Percentiles rank a stretch among this genome's conserved stretches.
These are phyloP conservation scores for Drosophila paulistorum DNA, from an alignment of 1,140 invertebrate species.

Conservation along the genomic window DNA sequence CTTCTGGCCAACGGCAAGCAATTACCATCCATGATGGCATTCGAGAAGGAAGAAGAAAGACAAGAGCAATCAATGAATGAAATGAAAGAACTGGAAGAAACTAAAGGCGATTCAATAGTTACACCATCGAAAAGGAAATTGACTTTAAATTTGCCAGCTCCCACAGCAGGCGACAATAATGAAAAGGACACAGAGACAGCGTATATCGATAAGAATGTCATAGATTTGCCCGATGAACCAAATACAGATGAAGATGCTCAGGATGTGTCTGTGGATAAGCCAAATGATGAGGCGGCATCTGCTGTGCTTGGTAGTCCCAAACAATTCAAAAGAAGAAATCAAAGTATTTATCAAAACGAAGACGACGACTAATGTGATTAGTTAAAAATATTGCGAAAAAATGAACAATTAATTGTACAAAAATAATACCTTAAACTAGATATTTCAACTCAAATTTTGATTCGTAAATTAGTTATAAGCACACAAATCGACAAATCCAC, in stretches of 20 bases:
- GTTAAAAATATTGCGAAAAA: not conserved
- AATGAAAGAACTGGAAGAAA: not conserved
- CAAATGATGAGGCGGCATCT: not conserved
- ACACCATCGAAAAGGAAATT: constrained; percentile 53
- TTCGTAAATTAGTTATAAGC: not conserved
- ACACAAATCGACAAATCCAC: too few relatives aligned
- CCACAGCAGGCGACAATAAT: constrained; percentile 4
- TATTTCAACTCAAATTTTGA: not conserved
- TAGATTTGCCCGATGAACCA: constrained; percentile 38
- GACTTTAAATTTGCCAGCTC: constrained; percentile 53
- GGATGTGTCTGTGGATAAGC: not conserved
- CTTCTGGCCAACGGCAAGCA: constrained; percentile 79
- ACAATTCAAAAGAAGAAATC: constrained; percentile 84
- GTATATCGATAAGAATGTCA: constrained; percentile 27
- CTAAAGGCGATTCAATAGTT: not conserved
- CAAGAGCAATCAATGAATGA: not conserved
- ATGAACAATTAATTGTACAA: not conserved
- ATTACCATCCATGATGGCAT: constrained; percentile 32
- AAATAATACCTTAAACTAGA: not conserved
- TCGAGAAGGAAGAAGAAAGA: not conserved
- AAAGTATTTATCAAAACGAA: constrained; percentile 77
- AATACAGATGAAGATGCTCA: constrained; percentile 9
- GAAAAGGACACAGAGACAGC: not conserved
- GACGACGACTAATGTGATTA: constrained; percentile 25
- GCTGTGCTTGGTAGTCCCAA: constrained; percentile 46